Conservation (phyloP, 2,888 invertebrate genomes). For the Cosmia pyralina region DNA sequence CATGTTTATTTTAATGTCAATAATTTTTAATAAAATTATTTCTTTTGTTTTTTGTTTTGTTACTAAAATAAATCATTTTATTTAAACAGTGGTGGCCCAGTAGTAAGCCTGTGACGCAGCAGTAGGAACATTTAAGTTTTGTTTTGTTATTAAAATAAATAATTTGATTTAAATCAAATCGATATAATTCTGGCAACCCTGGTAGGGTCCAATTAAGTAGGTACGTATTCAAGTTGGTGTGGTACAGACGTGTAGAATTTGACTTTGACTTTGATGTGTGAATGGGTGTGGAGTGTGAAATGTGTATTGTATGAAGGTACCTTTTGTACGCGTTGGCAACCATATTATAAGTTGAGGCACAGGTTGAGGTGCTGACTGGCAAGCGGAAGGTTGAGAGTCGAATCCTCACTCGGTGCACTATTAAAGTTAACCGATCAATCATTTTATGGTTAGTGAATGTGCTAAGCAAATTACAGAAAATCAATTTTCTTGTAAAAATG, state of each 20-base stretch:
- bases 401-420: not conserved
- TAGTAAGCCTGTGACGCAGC: too few relatives aligned
- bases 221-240: constrained; percentile 9
- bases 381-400: not conserved
- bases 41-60: too few relatives aligned
- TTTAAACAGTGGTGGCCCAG: too few relatives aligned
- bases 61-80: too few relatives aligned
- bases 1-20: too few relatives aligned
- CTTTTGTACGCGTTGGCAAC: not conserved
- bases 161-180: too few relatives aligned
- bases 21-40: too few relatives aligned
- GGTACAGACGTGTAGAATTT: not conserved
- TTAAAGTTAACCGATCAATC: not conserved
- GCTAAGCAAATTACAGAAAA: not conserved
- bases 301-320: constrained; percentile 21
- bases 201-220: constrained; percentile 38
- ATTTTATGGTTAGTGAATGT: too few relatives aligned
- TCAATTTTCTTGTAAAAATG: not conserved
- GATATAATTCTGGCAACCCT: constrained; percentile 1
- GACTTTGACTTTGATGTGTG: constrained; percentile 26
- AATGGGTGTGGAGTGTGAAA: constrained; percentile 29
- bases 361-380: not conserved
- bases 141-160: too few relatives aligned
- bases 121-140: too few relatives aligned
- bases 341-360: not conserved